These are phyloP conservation scores for Drosophila teissieri DNA, from an alignment of 1,140 invertebrate species.

Conservation along the genomic window DNA sequence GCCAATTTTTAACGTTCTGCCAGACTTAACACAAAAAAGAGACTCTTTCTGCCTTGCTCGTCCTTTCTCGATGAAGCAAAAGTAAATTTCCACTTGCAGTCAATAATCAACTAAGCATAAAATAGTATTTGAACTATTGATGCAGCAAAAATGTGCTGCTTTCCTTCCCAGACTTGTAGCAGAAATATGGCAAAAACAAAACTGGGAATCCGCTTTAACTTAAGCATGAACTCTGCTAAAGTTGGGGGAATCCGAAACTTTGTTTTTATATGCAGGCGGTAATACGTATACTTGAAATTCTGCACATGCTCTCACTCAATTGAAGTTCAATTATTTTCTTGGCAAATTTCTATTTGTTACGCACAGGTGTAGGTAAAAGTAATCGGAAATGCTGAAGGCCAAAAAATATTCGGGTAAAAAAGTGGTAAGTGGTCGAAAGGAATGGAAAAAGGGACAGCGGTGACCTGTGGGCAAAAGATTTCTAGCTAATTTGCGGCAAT, in stretches of 20 bases:
- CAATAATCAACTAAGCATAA: constrained; percentile 83
- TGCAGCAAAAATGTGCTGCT: constrained; percentile 78
- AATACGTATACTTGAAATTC: constrained; percentile 71
- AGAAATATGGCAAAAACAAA: constrained; percentile 28
- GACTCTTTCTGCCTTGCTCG: constrained; percentile 9
- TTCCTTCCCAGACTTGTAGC: constrained; percentile 26
- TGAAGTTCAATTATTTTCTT: constrained; percentile 77
- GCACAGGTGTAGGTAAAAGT: constrained; percentile 49
- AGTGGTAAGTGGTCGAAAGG: constrained; percentile 50
- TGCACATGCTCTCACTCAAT: constrained; percentile 79
- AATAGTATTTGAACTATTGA: constrained; percentile 83
- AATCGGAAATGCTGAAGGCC: constrained; percentile 4
- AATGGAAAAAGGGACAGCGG: constrained; percentile 25
- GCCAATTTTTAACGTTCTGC: constrained; percentile 79
- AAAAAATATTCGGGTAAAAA: constrained; percentile 32
- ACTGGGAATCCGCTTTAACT: constrained; percentile 71
- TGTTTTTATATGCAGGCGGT: constrained; percentile 29
- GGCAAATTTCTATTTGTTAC: constrained; percentile 51
- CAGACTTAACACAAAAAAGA: constrained; percentile 55
- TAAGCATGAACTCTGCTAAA: constrained; percentile 53
- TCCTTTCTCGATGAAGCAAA: constrained; percentile 48
- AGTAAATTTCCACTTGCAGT: constrained; percentile 68
- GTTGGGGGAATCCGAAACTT: constrained; percentile 19
- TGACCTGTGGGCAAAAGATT: constrained; percentile 71
- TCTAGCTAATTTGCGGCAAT: constrained; percentile 82